Percentiles rank a stretch among this genome's conserved stretches.
phyloP scores from a whole-genome alignment of 2,113 vertebrate genomes.

The Microcebus griseorufus region DNA sequence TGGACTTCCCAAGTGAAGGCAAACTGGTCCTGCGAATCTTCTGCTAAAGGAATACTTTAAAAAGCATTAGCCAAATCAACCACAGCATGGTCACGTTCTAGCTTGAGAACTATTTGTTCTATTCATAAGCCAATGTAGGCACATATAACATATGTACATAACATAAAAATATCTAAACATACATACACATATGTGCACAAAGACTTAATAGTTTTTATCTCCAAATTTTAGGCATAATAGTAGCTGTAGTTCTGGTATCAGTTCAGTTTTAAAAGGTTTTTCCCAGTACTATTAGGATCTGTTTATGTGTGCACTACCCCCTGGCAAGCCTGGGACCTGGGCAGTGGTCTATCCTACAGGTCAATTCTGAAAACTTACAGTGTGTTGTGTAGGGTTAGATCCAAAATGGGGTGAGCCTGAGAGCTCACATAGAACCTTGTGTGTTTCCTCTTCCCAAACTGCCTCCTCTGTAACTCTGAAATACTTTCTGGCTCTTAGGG shows the following conservation, averaged over 20 bases:
- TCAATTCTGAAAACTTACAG: neutral
- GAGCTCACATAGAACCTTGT: accelerated
- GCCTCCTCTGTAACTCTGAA: neutral
- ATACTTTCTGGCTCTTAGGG: neutral
- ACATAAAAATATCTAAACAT: no score
- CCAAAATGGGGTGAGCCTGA: neutral
- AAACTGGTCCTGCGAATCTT: neutral
- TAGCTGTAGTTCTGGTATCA: neutral
- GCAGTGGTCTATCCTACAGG: neutral
- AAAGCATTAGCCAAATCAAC: neutral
- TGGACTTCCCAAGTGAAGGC: neutral
- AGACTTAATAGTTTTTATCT: no score
- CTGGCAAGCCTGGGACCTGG: neutral
- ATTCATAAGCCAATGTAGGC: neutral
- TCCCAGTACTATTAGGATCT: neutral
- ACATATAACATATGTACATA: no score
- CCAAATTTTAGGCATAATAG: no score
- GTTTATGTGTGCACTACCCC: neutral
- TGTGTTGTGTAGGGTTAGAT: no score
- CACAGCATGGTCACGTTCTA: neutral
- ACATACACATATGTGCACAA: no score
- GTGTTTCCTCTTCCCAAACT: no score
- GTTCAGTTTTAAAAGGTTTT: no score
- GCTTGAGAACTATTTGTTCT: neutral
- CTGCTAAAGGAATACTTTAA: neutral